A percentile compares a stretch with the other conserved stretches of the same genome.
Evolutionary conservation across 2,797 vertebrate species (phyloP).

Genomic region (Acridotheres tristis): DNA sequence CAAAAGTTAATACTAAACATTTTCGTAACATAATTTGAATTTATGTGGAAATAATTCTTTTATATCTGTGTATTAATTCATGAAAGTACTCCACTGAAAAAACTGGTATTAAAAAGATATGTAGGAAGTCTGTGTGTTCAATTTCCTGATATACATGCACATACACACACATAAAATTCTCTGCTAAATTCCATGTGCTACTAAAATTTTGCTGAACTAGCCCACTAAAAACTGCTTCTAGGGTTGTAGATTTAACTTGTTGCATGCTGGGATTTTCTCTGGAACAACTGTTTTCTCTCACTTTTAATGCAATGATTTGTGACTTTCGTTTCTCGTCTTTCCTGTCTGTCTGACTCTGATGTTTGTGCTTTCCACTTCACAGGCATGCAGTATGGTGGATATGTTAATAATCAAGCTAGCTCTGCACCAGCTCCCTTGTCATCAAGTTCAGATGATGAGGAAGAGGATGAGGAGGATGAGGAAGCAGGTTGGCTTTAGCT

Average conservation of each 20-base stretch:
- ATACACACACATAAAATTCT: background rate
- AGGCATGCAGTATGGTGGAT: constrained; percentile 96
- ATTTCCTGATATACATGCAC: background rate
- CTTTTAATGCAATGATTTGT: constrained; percentile 75
- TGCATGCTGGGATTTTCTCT: constrained; percentile 70
- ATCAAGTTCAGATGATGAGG: constrained; percentile 97
- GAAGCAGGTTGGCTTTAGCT: constrained; percentile 99
- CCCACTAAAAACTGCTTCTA: constrained; percentile 33
- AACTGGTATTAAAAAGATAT: background rate
- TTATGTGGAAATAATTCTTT: background rate
- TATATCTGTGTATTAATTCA: background rate
- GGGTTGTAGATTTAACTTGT: constrained; percentile 10
- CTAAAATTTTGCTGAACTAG: constrained; percentile 31
- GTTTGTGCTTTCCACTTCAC: constrained; percentile 88
- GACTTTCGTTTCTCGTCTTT: constrained; percentile 67
- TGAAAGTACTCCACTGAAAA: background rate
- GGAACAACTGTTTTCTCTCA: constrained; percentile 64
- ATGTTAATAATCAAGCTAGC: constrained; percentile 94
- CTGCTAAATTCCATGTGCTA: background rate
- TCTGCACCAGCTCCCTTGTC: constrained; percentile 92
- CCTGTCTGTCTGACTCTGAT: constrained; percentile 77
- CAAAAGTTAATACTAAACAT: background rate
- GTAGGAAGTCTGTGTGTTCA: background rate
- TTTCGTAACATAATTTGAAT: background rate
- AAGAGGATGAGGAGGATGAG: constrained; percentile 91